Evolutionary conservation across 2,888 invertebrate genomes (phyloP).

Genomic region (Seira musarum): DNA sequence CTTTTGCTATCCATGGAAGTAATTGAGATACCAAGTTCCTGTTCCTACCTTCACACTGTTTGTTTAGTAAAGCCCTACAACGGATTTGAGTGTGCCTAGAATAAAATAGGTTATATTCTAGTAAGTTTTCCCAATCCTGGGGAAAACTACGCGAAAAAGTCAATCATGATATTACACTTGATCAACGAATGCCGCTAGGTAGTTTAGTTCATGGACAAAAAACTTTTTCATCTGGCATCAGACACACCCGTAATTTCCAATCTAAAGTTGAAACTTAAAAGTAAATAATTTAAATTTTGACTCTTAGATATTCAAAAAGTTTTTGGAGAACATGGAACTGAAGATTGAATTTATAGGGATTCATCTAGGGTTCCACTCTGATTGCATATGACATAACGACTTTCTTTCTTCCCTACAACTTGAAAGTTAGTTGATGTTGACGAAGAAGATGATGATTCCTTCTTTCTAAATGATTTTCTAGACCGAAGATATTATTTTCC

Average conservation of each 20-base stretch:
- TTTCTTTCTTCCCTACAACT: neutral
- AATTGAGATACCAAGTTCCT: no score
- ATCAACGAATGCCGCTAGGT: neutral
- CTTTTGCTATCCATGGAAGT: no score
- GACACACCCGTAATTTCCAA: neutral
- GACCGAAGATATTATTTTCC: neutral
- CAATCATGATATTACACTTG: constrained; percentile 1
- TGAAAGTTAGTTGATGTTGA: neutral
- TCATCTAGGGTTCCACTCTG: neutral
- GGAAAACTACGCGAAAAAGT: neutral
- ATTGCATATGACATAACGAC: neutral
- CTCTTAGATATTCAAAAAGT: neutral
- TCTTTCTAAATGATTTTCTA: neutral
- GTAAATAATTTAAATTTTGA: neutral
- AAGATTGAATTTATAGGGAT: neutral
- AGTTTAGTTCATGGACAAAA: neutral
- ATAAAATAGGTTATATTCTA: neutral
- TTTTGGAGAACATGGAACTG: neutral
- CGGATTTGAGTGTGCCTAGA: neutral
- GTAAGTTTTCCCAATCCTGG: neutral
- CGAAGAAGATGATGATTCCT: neutral
- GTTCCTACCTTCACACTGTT: neutral
- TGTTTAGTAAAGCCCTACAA: neutral
- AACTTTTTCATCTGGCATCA: neutral
- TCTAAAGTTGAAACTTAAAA: neutral